phyloP scores from a whole-genome alignment of 1,140 invertebrate species.

The Drosophila nikananu region DNA sequence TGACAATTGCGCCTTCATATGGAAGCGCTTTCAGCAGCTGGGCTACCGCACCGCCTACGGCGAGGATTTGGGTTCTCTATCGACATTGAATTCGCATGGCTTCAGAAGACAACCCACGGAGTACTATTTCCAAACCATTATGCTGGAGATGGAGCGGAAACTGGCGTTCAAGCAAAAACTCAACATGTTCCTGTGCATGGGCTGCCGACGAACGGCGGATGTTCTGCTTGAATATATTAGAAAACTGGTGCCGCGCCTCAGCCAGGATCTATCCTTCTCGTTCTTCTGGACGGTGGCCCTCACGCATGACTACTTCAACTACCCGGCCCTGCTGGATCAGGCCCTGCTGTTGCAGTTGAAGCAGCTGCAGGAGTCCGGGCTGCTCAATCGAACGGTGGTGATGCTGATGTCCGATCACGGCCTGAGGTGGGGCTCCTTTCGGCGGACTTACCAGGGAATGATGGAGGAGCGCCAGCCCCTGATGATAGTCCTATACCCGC shows the following conservation, averaged over 20 bases:
- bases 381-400: conserved; percentile 88
- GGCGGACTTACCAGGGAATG: conserved; percentile 91
- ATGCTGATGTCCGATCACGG: conserved; percentile 97
- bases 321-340: conserved; percentile 30
- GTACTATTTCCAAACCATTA: conserved; percentile 36
- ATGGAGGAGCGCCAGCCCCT: conserved; percentile 95
- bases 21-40: conserved; percentile 90
- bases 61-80: conserved; percentile 91
- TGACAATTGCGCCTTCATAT: conserved; percentile 92
- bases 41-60: conserved; percentile 92
- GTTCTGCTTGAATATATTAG: conserved; percentile 86
- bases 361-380: conserved; percentile 32
- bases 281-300: conserved; percentile 67
- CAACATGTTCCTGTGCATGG: conserved; percentile 87
- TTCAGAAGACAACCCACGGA: conserved; percentile 86
- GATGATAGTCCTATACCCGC: conserved; percentile 91
- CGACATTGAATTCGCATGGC: conserved; percentile 93
- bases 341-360: conserved; percentile 14
- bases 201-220: conserved; percentile 85
- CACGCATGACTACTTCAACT: conserved; percentile 67
- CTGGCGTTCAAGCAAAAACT: conserved; percentile 72
- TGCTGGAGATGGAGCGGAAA: conserved; percentile 39
- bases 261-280: conserved; percentile 29
- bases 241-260: conserved; percentile 88
- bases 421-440: conserved; percentile 91